A percentile compares a stretch with the other conserved stretches of the same genome.
Evolutionary conservation across 2,888 invertebrate species (phyloP).

Genomic region (Dermolepida albohirtum): DNA sequence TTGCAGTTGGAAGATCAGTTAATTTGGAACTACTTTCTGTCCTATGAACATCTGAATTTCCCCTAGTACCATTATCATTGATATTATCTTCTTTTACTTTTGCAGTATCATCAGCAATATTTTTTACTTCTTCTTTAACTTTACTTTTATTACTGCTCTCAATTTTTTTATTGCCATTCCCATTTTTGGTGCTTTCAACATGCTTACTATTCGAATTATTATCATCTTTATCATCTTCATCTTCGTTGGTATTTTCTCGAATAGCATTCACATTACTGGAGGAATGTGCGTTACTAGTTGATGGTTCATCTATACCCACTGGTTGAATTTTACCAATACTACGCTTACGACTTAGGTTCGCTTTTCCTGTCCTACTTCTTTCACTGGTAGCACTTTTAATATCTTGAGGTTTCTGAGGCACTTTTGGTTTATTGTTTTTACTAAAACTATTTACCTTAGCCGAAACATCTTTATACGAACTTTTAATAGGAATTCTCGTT

Average conservation of each 20-base stretch:
- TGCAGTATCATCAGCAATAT: conserved; percentile 21
- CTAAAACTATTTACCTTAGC: conserved; percentile 63
- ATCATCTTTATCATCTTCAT: conserved; percentile 29
- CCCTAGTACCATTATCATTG: conserved; percentile 6
- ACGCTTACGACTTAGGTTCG: conserved; percentile 50
- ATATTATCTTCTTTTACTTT: conserved; percentile 5
- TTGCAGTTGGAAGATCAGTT: conserved; percentile 53
- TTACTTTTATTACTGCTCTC: conserved; percentile 40
- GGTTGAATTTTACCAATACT: conserved; percentile 51
- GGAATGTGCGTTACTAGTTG: conserved; percentile 9
- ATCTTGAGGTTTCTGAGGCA: conserved; percentile 62
- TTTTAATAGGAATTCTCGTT: conserved; percentile 56
- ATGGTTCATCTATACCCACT: conserved; percentile 12
- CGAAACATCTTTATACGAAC: conserved; percentile 60
- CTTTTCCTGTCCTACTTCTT: conserved; percentile 43
- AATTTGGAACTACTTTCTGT: conserved; percentile 39
- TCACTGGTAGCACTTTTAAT: conserved; percentile 50
- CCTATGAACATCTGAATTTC: conserved; percentile 24
- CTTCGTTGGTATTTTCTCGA: conserved; percentile 26
- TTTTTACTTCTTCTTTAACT: conserved; percentile 38
- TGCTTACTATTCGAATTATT: conserved; percentile 43
- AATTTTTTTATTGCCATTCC: conserved; percentile 25
- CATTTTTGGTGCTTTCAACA: conserved; percentile 37
- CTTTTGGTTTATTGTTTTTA: conserved; percentile 58
- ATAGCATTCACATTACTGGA: conserved; percentile 15